phyloP scores from a whole-genome alignment of 2,113 vertebrate species.

The Pangasianodon hypophthalmus region DNA sequence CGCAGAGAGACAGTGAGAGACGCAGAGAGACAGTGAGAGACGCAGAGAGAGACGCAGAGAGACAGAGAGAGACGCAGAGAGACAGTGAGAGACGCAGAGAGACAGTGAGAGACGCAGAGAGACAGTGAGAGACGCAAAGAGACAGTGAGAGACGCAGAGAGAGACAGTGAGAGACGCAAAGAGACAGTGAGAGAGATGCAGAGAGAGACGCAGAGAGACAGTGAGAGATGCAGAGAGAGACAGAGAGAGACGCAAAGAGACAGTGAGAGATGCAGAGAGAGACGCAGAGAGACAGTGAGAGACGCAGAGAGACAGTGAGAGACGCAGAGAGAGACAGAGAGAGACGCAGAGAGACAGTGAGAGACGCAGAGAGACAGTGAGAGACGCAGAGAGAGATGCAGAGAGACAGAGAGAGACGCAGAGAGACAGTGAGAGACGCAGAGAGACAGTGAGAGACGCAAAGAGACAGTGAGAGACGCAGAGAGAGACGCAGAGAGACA shows the following conservation, averaged over 20 bases:
- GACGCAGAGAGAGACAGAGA: background rate
- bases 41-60: background rate
- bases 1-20: background rate
- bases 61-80: background rate
- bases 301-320: background rate
- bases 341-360: too few species aligned
- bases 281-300: background rate
- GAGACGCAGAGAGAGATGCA: background rate
- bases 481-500: background rate
- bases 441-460: background rate
- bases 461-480: too few species aligned
- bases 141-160: rapidly evolving
- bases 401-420: background rate
- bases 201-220: background rate
- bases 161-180: background rate
- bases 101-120: background rate
- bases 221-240: background rate
- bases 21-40: background rate
- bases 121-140: background rate
- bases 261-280: background rate
- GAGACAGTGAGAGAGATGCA: background rate
- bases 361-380: background rate
- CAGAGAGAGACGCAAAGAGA: background rate
- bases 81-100: too few species aligned
- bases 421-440: background rate